These are phyloP conservation scores for Amphipoea oculea DNA, from an alignment of 2,888 invertebrate genomes.

Conservation along the genomic window DNA sequence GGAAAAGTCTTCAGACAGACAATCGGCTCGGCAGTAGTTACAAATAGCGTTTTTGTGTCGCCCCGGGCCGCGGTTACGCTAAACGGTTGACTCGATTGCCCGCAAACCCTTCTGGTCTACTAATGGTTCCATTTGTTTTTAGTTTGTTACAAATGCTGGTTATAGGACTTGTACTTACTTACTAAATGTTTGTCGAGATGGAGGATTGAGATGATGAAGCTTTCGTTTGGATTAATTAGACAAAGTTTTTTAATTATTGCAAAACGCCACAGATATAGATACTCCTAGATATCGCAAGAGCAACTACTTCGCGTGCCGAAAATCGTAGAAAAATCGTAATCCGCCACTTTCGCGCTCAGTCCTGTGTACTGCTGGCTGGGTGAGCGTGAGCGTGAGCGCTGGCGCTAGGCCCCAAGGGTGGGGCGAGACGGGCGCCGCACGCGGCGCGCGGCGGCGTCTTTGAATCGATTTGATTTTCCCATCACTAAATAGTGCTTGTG, in stretches of 20 bases:
- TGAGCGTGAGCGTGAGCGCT: too few species aligned
- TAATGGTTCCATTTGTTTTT: constrained; percentile 62
- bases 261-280: not conserved
- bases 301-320: too few species aligned
- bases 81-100: constrained; percentile 80
- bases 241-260: not conserved
- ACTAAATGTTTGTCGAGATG: constrained; percentile 25
- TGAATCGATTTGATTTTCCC: too few species aligned
- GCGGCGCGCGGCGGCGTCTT: too few species aligned
- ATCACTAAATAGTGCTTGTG: too few species aligned
- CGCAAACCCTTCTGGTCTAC: constrained; percentile 66
- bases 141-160: constrained; percentile 33
- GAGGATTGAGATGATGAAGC: not conserved
- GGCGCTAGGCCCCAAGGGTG: too few species aligned
- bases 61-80: constrained; percentile 77
- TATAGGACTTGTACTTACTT: not conserved
- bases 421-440: too few species aligned
- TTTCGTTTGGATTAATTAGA: not conserved
- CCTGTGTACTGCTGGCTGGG: too few species aligned
- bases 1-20: constrained; percentile 45
- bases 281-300: too few species aligned
- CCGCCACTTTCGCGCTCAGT: too few species aligned
- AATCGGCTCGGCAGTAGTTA: constrained; percentile 69
- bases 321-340: too few species aligned
- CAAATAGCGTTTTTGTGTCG: constrained; percentile 83